phyloP scores from a whole-genome alignment of 2,797 vertebrate species.

The Rhabdophis nuchalis region DNA sequence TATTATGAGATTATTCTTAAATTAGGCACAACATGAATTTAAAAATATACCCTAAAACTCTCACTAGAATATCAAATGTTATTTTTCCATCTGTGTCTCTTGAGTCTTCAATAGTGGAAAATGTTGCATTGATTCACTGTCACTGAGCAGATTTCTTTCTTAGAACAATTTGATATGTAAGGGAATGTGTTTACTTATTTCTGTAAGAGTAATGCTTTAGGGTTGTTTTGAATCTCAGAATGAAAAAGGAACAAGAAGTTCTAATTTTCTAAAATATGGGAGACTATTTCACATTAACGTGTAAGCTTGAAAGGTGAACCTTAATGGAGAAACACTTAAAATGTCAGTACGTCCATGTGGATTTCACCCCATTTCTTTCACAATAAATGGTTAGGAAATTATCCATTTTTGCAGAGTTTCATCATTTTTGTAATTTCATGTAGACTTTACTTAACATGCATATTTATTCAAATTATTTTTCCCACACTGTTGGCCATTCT shows the following conservation, averaged over 20 bases:
- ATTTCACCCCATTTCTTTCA: background rate
- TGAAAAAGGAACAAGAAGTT: background rate
- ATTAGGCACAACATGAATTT: background rate
- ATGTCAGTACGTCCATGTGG: background rate
- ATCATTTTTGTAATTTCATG: background rate
- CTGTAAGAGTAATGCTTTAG: background rate
- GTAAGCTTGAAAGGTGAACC: background rate
- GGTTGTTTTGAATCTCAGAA: background rate
- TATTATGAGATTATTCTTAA: background rate
- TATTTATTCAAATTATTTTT: conserved; percentile 8
- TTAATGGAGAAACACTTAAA: background rate
- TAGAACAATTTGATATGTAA: background rate
- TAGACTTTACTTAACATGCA: background rate
- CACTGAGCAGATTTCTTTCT: background rate
- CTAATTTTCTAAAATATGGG: background rate
- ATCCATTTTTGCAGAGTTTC: background rate
- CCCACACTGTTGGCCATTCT: background rate
- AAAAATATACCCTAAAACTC: background rate
- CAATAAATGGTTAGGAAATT: background rate
- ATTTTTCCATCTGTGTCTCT: background rate
- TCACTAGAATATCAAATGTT: background rate
- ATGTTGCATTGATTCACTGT: background rate
- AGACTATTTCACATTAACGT: background rate
- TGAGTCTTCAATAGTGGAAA: background rate
- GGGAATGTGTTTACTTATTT: background rate